phyloP scores from a whole-genome alignment of 2,113 vertebrate species.

The Isurus oxyrinchus region DNA sequence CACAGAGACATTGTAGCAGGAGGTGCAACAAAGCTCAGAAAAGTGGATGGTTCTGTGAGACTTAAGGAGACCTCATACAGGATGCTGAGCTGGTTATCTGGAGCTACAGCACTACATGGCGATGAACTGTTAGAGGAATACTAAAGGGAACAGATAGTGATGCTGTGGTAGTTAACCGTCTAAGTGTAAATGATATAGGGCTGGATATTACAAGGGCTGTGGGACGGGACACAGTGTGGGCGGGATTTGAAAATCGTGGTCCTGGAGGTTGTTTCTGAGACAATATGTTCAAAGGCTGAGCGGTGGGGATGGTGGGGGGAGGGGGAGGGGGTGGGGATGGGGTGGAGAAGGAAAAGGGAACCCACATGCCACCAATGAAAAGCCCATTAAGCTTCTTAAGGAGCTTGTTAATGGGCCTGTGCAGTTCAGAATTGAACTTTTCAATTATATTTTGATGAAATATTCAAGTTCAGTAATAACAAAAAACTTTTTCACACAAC shows the following conservation, averaged over 20 bases:
- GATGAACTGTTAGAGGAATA: background rate
- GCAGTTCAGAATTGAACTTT: no score
- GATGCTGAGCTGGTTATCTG: background rate
- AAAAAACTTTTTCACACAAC: no score
- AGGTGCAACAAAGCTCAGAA: background rate
- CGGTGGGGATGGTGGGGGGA: no score
- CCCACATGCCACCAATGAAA: no score
- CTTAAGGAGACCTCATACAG: background rate
- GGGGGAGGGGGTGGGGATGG: no score
- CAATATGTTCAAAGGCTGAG: background rate
- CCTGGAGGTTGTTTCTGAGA: background rate
- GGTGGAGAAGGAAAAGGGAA: no score
- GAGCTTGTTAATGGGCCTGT: no score
- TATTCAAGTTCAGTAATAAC: no score
- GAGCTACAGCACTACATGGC: background rate
- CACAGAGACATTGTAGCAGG: background rate
- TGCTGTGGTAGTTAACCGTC: background rate
- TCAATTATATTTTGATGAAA: no score
- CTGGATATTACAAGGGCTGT: background rate
- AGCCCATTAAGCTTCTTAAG: no score
- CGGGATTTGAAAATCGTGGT: no score
- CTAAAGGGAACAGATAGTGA: background rate
- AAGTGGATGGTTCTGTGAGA: background rate
- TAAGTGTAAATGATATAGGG: background rate
- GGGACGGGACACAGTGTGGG: background rate